Base-by-base conservation (phyloP, 2,888 invertebrate genomes). In the Scrobipalpa atriplicella region DNA sequence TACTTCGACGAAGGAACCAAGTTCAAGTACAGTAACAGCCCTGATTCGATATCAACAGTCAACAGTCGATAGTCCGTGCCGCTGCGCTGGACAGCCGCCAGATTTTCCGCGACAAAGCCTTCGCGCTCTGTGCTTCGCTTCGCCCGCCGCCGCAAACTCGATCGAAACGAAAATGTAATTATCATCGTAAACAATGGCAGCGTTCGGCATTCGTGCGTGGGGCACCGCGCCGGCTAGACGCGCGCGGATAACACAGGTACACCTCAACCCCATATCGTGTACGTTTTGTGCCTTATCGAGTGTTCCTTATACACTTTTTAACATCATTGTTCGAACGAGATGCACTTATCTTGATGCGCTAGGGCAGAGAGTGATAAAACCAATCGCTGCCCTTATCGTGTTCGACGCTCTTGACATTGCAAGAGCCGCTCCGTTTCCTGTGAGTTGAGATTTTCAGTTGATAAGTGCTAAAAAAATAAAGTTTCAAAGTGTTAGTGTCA, bases 111-210 rank as follows among this genome's bases (percentile, higher is more conserved):
- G 78, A 73, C 78, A 68, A 75, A 90, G 86, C 89, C 90, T 91
- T 86, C 87, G 83, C 58, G 38, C 58, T 58, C 38, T n/a, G 58
- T 41, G 58, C 58, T 38, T 58, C 29, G 58, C 41, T n/a, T n/a
- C n/a, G n/a, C n/a, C n/a, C n/a, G n/a, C 43, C 65, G 84, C 85
- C 80, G 87, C 81, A 85, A 90, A 89, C 85, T 86, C 87, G 86
- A 90, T 89, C 88, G 86, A 82, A 87, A 85, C 81, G 83, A 87
- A 90, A 90, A 87, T 85, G 85, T 89, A 88, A 90, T 91, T 88
- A 88, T 84, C 82, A 87, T 80, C 81, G 91, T 91, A 92, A 92
- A 92, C 92, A 92, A 91, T 89, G 82, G 82, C 78, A 78, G 78
- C 69, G 52, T 58, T 72, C 85, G 85, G 86, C 92, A 92, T 89